These are phyloP conservation scores for Aulostomus chinensis DNA, from an alignment of 2,797 vertebrate genomes.

Conservation along the genomic window DNA sequence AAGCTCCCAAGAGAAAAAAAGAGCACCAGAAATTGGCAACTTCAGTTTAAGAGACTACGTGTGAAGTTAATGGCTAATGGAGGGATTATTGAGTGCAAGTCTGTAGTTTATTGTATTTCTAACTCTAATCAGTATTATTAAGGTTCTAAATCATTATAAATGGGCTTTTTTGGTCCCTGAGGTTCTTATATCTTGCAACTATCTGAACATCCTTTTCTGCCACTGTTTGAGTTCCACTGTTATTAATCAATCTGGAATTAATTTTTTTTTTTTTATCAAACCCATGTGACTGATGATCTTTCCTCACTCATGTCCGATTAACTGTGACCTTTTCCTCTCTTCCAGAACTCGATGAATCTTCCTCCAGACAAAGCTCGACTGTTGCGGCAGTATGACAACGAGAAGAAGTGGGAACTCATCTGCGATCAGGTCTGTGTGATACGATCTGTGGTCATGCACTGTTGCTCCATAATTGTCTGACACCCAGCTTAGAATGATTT, in stretches of 20 bases:
- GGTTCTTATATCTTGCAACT: too few species aligned
- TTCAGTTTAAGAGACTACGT: too few species aligned
- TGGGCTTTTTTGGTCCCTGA: too few species aligned
- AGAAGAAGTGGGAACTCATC: slow-evolving; percentile 99
- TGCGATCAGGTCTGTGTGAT: slow-evolving; percentile 93
- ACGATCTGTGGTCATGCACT: background rate
- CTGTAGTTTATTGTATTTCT: too few species aligned
- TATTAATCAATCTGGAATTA: slow-evolving; percentile 11
- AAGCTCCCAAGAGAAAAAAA: too few species aligned
- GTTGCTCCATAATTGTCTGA: too few species aligned
- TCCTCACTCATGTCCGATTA: slow-evolving; percentile 30
- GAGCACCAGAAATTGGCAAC: too few species aligned
- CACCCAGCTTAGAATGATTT: too few species aligned
- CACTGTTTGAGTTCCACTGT: background rate
- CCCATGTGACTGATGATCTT: slow-evolving; percentile 17
- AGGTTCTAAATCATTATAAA: too few species aligned
- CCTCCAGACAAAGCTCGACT: slow-evolving; percentile 97
- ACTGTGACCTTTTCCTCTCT: slow-evolving; percentile 39
- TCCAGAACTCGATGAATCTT: slow-evolving; percentile 97
- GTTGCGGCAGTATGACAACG: slow-evolving; percentile 95
- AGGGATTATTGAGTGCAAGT: too few species aligned
- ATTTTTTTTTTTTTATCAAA: slow-evolving; percentile 3
- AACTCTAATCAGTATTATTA: too few species aligned
- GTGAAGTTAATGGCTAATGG: too few species aligned
- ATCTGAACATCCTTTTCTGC: background rate